These are phyloP conservation scores for Rhinatrema bivittatum DNA, from an alignment of 2,797 vertebrate genomes.

Conservation along the genomic window DNA sequence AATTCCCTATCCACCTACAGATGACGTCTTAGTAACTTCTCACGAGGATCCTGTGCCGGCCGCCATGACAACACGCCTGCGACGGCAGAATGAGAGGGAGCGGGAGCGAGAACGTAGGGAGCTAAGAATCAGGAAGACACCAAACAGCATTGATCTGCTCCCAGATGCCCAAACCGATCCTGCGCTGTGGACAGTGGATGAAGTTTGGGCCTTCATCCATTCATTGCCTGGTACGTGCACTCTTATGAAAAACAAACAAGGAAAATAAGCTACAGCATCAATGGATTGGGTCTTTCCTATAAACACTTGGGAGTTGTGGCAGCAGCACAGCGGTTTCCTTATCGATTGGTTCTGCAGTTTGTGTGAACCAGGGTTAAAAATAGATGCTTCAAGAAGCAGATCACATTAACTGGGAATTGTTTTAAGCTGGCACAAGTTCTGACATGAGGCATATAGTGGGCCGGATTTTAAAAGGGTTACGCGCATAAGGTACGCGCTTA, in stretches of 20 bases:
- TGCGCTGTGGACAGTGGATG: slow-evolving; percentile 85
- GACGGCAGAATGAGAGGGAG: slow-evolving; percentile 69
- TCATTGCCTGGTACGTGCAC: slow-evolving; percentile 82
- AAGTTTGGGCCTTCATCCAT: slow-evolving; percentile 87
- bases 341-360: neutral
- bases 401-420: too few species aligned
- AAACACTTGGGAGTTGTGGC: too few species aligned
- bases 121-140: slow-evolving; percentile 63
- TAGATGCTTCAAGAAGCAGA: too few species aligned
- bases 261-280: too few species aligned
- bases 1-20: slow-evolving; percentile 66
- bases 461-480: too few species aligned
- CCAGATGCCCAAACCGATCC: slow-evolving; percentile 64
- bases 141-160: slow-evolving; percentile 60
- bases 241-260: too few species aligned
- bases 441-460: too few species aligned
- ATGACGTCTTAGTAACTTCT: slow-evolving; percentile 56
- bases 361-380: too few species aligned
- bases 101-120: slow-evolving; percentile 63
- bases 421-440: too few species aligned
- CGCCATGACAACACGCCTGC: slow-evolving; percentile 77
- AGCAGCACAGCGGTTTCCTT: neutral
- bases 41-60: slow-evolving; percentile 60
- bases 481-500: too few species aligned
- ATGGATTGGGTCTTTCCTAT: too few species aligned